A percentile compares a stretch with the other conserved stretches of the same genome.
phyloP scores from a whole-genome alignment of 2,113 vertebrate genomes.

The Andinoacara biseriatus region DNA sequence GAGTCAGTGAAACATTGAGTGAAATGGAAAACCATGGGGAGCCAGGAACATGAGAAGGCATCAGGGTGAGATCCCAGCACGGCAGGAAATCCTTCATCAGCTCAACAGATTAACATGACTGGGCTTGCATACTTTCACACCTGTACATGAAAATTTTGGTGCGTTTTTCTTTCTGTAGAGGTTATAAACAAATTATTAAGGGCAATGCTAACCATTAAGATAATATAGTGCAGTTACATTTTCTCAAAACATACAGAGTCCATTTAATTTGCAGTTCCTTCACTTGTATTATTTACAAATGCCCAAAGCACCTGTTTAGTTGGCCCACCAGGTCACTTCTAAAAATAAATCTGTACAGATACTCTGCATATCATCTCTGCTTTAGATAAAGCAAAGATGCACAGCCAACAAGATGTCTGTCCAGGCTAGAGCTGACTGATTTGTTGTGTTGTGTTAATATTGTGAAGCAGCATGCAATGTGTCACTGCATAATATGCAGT shows the following conservation, averaged over 20 bases:
- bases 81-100: slow-evolving; percentile 4
- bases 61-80: background rate
- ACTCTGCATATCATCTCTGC: too few species aligned
- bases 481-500: background rate
- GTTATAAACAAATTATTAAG: background rate
- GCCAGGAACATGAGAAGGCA: slow-evolving; percentile 20
- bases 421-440: background rate
- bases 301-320: background rate
- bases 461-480: background rate
- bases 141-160: background rate
- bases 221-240: background rate
- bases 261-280: background rate
- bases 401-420: background rate
- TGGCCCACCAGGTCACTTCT: background rate
- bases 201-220: background rate
- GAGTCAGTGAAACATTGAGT: background rate
- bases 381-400: too few species aligned
- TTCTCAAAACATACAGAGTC: background rate
- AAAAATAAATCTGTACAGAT: background rate
- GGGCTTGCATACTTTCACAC: background rate
- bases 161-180: background rate
- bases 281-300: background rate
- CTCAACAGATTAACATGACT: background rate
- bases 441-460: background rate
- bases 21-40: background rate